Evolutionary conservation across 1,140 invertebrate species (phyloP), one percentile per base, ranked within the genome.

Genomic region (Heliconius himera): DNA sequence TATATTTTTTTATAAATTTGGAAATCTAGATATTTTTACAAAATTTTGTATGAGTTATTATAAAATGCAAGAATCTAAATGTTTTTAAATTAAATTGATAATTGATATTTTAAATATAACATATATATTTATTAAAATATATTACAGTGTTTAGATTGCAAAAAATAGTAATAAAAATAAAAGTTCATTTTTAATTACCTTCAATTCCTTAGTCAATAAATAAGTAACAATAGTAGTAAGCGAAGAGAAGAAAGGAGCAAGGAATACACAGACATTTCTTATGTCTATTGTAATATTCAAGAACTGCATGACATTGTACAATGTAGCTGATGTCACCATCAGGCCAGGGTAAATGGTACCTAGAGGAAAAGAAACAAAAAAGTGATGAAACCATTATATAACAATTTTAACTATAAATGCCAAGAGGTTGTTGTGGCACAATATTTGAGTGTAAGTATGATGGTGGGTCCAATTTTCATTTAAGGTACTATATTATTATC

Each of bases 321-420:
- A 93, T 1, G 97, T 96, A n/a, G 98, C 98, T 41, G 99, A 99
- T 20, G 99, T 99, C 46, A 99, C 96, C 99, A 99, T 99, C 80
- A 99, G 94, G 29, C 99, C 99, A 86, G 99, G 99, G 95, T 99
- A 99, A 82, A 99, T 99, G 22, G 99, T 99, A 81, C 98, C 96
- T 97, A 56, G 49, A 6, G 49, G 18, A 22, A 72, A 70, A 60
- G 4, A 54, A 54, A 20, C 16, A 54, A 22, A 56, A 22, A 8
- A 5, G 8, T 22, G 8, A 22, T 56, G 8, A 29, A 29, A 66
- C 0, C 26, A 16, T 66, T 16, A 46, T 46, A 46, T 16, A 46
- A 13, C 4, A 13, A 5, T 16, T 6, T 2, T 8, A 2, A 51
- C 6, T 51, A 51, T 51, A 51, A 51, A 51, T 51, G 6, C 13